These are phyloP conservation scores for Drosophila nasuta DNA, from an alignment of 1,140 invertebrate genomes.

Conservation along the genomic window DNA sequence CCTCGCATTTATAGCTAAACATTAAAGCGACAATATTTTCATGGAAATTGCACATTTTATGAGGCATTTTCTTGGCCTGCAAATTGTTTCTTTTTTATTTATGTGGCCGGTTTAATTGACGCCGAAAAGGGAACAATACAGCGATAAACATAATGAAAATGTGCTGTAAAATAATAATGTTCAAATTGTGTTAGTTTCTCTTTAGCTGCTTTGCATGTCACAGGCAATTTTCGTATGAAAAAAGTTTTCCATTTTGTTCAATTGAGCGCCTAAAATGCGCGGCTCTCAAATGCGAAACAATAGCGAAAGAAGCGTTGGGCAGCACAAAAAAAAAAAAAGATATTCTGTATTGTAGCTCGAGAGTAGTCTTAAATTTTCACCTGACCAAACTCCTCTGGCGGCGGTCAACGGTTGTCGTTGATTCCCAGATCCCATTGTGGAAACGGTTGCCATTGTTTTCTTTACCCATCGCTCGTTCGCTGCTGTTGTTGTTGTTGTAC, in stretches of 20 bases:
- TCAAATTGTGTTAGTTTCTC: not conserved
- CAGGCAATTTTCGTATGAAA: slow-evolving; percentile 1
- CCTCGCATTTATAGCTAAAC: slow-evolving; percentile 71
- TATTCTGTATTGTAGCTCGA: not conserved
- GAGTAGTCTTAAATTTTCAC: slow-evolving; percentile 48
- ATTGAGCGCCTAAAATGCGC: slow-evolving; percentile 28
- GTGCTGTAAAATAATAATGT: slow-evolving; percentile 12
- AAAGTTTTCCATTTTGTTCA: slow-evolving; percentile 18
- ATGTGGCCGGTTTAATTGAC: slow-evolving; percentile 73
- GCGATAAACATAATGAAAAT: slow-evolving; percentile 48
- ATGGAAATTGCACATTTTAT: slow-evolving; percentile 79
- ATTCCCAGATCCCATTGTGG: slow-evolving; percentile 45
- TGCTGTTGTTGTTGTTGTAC: slow-evolving; percentile 3
- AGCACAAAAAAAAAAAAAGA: slow-evolving; percentile 1
- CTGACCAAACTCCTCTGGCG: slow-evolving; percentile 25
- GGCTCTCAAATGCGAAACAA: slow-evolving; percentile 17
- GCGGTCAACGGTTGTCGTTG: slow-evolving; percentile 43
- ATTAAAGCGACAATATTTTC: slow-evolving; percentile 70
- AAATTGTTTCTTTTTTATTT: slow-evolving; percentile 79
- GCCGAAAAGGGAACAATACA: slow-evolving; percentile 27
- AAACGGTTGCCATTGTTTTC: slow-evolving; percentile 47
- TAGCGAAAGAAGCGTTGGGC: slow-evolving; percentile 6
- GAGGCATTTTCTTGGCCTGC: slow-evolving; percentile 46
- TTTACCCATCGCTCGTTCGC: not conserved
- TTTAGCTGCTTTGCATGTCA: slow-evolving; percentile 4